Percentiles rank a stretch among this genome's conserved stretches.
phyloP scores from a whole-genome alignment of 2,113 vertebrate genomes.

The Lagenorhynchus albirostris region DNA sequence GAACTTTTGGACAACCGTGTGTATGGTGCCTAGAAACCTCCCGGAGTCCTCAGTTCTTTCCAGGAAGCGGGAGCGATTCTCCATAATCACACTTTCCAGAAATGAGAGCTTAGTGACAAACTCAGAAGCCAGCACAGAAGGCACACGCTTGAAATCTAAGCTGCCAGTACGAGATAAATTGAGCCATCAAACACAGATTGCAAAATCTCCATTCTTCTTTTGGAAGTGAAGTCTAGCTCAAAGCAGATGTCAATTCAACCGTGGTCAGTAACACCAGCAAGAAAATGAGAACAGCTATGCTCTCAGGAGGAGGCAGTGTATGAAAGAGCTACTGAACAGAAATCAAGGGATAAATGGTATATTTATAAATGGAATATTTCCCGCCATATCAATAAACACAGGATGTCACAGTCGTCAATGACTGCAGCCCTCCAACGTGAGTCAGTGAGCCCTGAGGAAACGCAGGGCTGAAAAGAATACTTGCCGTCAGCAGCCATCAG shows the following conservation, averaged over 20 bases:
- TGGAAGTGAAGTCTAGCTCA: background rate
- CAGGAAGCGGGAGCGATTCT: background rate
- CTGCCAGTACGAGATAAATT: background rate
- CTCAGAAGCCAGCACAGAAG: background rate
- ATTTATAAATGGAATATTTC: too few species aligned
- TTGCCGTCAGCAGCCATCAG: too few species aligned
- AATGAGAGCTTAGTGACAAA: background rate
- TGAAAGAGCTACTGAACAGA: background rate
- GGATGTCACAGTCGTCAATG: too few species aligned
- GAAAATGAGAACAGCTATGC: background rate
- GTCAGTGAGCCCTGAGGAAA: too few species aligned
- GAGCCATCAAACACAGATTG: background rate
- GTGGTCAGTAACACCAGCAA: constrained; percentile 5
- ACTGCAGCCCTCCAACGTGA: too few species aligned
- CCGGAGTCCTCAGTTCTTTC: background rate
- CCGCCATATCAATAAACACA: too few species aligned
- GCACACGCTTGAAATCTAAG: background rate
- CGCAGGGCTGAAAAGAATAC: too few species aligned
- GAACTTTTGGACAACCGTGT: background rate
- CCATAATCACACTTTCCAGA: background rate
- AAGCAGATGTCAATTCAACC: constrained; percentile 44
- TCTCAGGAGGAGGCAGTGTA: background rate
- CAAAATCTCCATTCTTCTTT: background rate
- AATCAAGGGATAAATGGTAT: background rate
- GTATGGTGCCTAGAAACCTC: background rate